phyloP scores from a whole-genome alignment of 1,140 invertebrate species.

The Drosophila santomea region DNA sequence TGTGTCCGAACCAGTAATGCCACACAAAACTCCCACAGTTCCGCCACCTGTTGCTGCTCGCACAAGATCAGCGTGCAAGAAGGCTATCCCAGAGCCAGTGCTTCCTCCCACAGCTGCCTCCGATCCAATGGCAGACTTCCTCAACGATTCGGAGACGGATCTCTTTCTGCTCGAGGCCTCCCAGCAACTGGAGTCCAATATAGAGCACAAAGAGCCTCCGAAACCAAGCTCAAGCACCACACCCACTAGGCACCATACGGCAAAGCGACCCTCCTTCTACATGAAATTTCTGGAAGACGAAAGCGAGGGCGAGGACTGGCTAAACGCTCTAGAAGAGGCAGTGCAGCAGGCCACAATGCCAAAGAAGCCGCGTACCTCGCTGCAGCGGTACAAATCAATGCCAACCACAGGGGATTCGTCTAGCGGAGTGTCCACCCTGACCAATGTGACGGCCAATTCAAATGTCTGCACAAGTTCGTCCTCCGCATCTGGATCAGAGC shows the following conservation, averaged over 20 bases:
- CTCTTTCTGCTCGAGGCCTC: slow-evolving; percentile 71
- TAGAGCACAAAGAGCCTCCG: background rate
- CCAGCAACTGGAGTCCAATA: slow-evolving; percentile 71
- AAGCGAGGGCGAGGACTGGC: slow-evolving; percentile 71
- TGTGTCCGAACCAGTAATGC: slow-evolving; percentile 2
- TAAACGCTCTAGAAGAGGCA: slow-evolving; percentile 69
- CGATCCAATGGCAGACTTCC: slow-evolving; percentile 60
- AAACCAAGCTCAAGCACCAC: slow-evolving; percentile 35
- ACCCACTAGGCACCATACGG: slow-evolving; percentile 58
- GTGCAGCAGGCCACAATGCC: slow-evolving; percentile 59
- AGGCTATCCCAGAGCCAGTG: background rate
- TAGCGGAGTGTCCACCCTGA: slow-evolving; percentile 18
- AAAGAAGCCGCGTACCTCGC: slow-evolving; percentile 70
- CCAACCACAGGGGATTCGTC: slow-evolving; percentile 39
- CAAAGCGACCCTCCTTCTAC: slow-evolving; percentile 74
- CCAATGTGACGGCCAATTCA: slow-evolving; percentile 7
- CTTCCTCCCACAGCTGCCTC: background rate
- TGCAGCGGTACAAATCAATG: slow-evolving; percentile 81
- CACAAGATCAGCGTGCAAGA: slow-evolving; percentile 15
- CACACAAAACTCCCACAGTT: background rate
- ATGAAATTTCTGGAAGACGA: slow-evolving; percentile 83
- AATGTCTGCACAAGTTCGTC: slow-evolving; percentile 13
- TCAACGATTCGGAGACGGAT: slow-evolving; percentile 78
- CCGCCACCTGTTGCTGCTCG: slow-evolving; percentile 2
- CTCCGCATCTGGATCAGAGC: background rate